Percentiles rank a stretch among this genome's conserved stretches.
These are phyloP conservation scores for Nasonia longicornis DNA, from an alignment of 1,140 invertebrate genomes.

Conservation along the genomic window DNA sequence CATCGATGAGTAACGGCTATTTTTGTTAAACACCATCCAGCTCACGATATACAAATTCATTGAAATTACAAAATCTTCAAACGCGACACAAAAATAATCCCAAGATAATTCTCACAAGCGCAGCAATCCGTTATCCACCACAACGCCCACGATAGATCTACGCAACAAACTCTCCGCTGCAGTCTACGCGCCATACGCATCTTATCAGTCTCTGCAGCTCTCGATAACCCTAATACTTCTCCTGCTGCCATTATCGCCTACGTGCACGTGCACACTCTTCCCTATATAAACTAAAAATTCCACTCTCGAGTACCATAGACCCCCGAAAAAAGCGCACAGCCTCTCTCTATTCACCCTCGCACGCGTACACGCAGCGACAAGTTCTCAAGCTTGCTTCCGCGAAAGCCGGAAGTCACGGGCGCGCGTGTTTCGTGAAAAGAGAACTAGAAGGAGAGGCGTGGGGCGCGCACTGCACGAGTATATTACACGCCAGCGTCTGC, in stretches of 20 bases:
- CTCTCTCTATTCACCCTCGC: not conserved
- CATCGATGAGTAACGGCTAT: no score
- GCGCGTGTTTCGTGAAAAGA: not conserved
- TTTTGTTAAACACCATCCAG: no score
- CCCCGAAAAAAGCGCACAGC: not conserved
- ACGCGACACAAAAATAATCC: no score
- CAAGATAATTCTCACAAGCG: no score
- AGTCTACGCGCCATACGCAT: not conserved
- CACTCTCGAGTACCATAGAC: not conserved
- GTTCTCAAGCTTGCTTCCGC: not conserved
- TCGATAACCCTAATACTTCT: constrained; percentile 37
- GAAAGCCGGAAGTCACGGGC: not conserved
- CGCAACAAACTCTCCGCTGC: no score
- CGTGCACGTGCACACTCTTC: not conserved
- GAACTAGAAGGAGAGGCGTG: not conserved
- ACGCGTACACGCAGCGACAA: not conserved
- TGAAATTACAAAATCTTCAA: no score
- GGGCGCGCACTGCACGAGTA: no score
- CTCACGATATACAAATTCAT: not conserved
- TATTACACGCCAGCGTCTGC: not conserved
- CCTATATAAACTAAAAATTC: not conserved
- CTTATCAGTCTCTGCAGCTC: constrained; percentile 11
- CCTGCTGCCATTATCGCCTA: not conserved
- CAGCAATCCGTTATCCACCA: no score
- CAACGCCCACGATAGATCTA: no score